These are phyloP conservation scores for Spheniscus mendiculus DNA, from an alignment of 2,113 vertebrate species.

Conservation along the genomic window DNA sequence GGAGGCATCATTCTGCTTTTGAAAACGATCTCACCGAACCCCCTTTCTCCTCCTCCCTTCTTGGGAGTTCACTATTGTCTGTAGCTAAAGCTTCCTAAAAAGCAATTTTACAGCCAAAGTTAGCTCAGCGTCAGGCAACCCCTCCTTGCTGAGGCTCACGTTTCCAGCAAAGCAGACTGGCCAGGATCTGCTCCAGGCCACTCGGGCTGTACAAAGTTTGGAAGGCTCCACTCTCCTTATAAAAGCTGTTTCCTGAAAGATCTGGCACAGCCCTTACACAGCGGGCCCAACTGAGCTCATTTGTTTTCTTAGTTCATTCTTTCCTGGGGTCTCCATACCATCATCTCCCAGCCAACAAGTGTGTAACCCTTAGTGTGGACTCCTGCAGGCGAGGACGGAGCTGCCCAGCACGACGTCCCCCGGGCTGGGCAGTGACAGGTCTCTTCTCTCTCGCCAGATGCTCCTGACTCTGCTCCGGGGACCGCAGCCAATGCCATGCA, in stretches of 20 bases:
- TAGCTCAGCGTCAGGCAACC: slow-evolving; percentile 61
- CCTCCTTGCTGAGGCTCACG: slow-evolving; percentile 43
- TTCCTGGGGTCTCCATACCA: slow-evolving; percentile 24
- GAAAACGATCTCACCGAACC: neutral
- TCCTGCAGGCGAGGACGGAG: neutral
- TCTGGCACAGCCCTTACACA: slow-evolving; percentile 24
- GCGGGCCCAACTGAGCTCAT: slow-evolving; percentile 46
- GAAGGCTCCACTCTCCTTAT: slow-evolving; percentile 28
- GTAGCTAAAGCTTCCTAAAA: slow-evolving; percentile 60
- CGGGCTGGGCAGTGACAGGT: neutral
- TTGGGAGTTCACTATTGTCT: neutral
- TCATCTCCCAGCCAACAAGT: neutral
- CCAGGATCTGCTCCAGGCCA: slow-evolving; percentile 52
- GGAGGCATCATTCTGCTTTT: neutral
- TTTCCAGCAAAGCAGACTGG: slow-evolving; percentile 14
- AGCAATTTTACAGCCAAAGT: slow-evolving; percentile 57
- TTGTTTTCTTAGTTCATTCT: slow-evolving; percentile 43
- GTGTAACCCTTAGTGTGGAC: neutral
- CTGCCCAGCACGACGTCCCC: too few species aligned
- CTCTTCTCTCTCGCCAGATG: neutral
- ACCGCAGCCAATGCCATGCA: neutral
- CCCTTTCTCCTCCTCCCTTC: neutral
- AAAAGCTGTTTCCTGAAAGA: slow-evolving; percentile 65
- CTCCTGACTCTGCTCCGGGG: neutral
- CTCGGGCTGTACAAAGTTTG: neutral